Evolutionary conservation across 2,888 invertebrate species (phyloP), one percentile per base, ranked within the genome.

Genomic region (Bedellia somnulentella): DNA sequence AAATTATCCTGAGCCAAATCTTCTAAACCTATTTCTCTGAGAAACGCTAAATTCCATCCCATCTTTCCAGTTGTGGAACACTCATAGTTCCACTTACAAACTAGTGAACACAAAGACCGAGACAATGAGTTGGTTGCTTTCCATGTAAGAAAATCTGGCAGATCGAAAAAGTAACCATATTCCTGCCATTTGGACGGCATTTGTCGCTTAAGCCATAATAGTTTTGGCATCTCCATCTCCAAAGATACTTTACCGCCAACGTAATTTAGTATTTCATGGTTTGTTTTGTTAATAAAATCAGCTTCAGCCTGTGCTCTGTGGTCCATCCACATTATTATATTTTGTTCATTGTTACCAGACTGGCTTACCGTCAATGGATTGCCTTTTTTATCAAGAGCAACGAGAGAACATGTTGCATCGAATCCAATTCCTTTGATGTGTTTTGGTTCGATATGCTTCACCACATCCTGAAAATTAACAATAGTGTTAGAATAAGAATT

Each of bases 211-310:
- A 97, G 55, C 97, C 97, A 98, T 15, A 95, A 58, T 11, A 97
- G 58, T 71, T 97, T 98, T 0, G 97, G 95, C 34, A 89, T 86
- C 78, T 97, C 85, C 95, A 97, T 97, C 79, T 97, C 97, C n/a
- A 93, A 75, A 1, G 95, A 96, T 4, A 97, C 87, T 64, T 85
- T 87, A 0, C 94, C 94, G 2, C 97, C 97, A 2, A 93, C 91
- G 66, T 86, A 91, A 44, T 86, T 81, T 1, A 97, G 76, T 11
- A 93, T 81, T 2, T 82, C 67, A 64, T 94, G 90, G 5, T 82
- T 71, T 1, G 82, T 81, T 27, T 75, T 66, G 53, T 95, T 96
- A 23, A 97, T 95, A 17, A 76, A 62, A 27, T 83, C 80, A 0
- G 95, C 88, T 75, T 97, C 90, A 24, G 76, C 67, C 15, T 80